Conservation (phyloP, 2,113 vertebrate species). For the Rissa tridactyla region DNA sequence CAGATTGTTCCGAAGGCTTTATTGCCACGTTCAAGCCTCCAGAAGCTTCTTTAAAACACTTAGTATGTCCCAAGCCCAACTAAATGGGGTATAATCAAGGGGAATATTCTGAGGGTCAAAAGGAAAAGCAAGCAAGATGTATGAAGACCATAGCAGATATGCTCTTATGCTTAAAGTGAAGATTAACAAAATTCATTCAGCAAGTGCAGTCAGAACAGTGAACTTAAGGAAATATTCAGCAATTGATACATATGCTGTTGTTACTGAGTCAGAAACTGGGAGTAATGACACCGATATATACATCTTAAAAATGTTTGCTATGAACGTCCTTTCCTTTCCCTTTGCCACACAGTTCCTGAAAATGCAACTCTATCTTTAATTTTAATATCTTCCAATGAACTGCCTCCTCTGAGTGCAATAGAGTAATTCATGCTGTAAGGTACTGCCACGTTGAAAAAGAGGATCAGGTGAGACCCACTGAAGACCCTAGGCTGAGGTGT, state of each 20-base stretch:
- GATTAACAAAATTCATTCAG: background rate
- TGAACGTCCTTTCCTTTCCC: background rate
- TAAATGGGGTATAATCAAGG: background rate
- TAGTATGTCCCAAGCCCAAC: background rate
- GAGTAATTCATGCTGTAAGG: background rate
- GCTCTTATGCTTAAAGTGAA: background rate
- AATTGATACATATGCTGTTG: background rate
- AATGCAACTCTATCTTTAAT: background rate
- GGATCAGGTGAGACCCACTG: background rate
- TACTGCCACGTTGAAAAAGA: background rate
- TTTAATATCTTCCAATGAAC: background rate
- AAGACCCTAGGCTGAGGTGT: background rate
- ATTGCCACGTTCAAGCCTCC: background rate
- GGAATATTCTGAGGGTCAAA: background rate
- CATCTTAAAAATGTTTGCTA: background rate
- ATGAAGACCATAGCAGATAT: background rate
- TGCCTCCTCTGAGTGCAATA: background rate
- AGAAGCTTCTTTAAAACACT: background rate
- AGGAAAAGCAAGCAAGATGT: background rate
- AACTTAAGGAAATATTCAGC: background rate
- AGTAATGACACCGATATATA: background rate
- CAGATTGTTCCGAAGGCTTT: background rate
- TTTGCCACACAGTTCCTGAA: background rate
- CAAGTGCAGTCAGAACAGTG: background rate
- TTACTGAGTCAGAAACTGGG: background rate